Conservation (phyloP, 2,888 invertebrate species). For the Nymphalis urticae region DNA sequence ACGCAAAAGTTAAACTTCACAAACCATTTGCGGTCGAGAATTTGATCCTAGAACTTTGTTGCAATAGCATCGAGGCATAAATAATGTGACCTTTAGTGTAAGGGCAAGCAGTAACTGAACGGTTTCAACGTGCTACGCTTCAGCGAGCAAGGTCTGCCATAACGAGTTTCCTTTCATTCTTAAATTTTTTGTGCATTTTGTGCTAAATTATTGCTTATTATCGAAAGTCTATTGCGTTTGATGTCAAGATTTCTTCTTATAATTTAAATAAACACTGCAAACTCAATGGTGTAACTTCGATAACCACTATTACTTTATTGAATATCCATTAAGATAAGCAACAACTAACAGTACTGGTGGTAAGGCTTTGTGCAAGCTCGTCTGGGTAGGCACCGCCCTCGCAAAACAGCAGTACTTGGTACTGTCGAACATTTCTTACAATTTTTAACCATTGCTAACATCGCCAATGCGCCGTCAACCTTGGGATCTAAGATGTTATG, state of each 20-base stretch:
- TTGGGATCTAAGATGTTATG: no score
- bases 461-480: no score
- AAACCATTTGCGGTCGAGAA: slow-evolving; percentile 23
- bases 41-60: slow-evolving; percentile 27
- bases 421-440: no score
- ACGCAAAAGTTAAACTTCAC: slow-evolving; percentile 16
- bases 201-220: slow-evolving; percentile 22
- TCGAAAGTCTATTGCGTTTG: not conserved
- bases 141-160: slow-evolving; percentile 35
- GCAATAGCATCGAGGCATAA: slow-evolving; percentile 27
- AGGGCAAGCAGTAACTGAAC: slow-evolving; percentile 33
- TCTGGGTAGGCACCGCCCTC: no score
- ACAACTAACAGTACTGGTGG: no score
- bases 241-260: not conserved
- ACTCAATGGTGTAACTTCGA: not conserved
- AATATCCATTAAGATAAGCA: no score
- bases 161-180: slow-evolving; percentile 34
- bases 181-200: slow-evolving; percentile 19
- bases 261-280: not conserved
- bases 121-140: slow-evolving; percentile 34
- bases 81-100: slow-evolving; percentile 38
- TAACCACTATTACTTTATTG: no score
- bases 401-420: no score
- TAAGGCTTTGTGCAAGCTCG: no score
- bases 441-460: no score